These are phyloP conservation scores for Leptoteleia sp. DNA, from an alignment of 1,140 invertebrate genomes.

Conservation along the genomic window DNA sequence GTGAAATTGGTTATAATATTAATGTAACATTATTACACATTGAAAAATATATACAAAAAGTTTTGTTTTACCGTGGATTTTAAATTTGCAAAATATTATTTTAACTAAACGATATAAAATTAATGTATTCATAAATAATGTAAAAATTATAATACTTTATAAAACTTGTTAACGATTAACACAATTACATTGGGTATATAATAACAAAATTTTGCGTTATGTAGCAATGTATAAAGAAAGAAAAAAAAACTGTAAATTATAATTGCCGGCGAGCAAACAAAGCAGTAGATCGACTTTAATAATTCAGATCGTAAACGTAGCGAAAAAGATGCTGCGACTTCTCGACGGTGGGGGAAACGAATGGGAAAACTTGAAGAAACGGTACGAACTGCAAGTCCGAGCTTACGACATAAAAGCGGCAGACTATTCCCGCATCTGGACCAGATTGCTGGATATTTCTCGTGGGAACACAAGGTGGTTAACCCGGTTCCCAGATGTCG, in stretches of 20 bases:
- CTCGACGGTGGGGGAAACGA: constrained; percentile 30
- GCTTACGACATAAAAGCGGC: constrained; percentile 61
- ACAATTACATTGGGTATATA: too few species aligned
- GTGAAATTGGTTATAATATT: too few species aligned
- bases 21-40: too few species aligned
- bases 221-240: background rate
- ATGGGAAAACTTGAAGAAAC: constrained; percentile 65
- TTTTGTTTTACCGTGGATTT: too few species aligned
- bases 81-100: too few species aligned
- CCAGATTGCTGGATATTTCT: constrained; percentile 66
- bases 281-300: constrained; percentile 41
- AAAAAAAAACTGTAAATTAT: constrained; percentile 16
- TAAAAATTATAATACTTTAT: too few species aligned
- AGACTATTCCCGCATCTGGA: constrained; percentile 65
- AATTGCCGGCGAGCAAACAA: constrained; percentile 26
- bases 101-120: too few species aligned
- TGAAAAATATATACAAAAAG: too few species aligned
- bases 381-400: constrained; percentile 39
- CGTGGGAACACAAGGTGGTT: constrained; percentile 67
- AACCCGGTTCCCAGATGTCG: constrained; percentile 66
- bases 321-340: constrained; percentile 38
- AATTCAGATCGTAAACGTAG: constrained; percentile 42
- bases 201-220: too few species aligned
- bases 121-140: too few species aligned
- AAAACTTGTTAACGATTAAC: too few species aligned